A percentile compares a stretch with the other conserved stretches of the same genome.
Evolutionary conservation across 2,888 invertebrate genomes (phyloP).

Genomic region (Erebia palarica): DNA sequence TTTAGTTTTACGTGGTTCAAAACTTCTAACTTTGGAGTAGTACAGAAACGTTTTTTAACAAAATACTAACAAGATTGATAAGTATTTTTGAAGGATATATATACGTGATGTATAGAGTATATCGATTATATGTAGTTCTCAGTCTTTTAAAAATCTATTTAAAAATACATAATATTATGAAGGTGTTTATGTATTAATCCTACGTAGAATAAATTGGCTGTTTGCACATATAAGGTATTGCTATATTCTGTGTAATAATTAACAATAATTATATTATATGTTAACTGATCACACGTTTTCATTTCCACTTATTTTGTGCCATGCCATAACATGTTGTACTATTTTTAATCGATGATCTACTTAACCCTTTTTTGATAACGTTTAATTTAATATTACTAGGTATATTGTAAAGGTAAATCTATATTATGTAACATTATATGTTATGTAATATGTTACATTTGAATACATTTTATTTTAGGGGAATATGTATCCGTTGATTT

Average conservation of each 20-base stretch:
- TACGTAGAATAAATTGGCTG: not conserved
- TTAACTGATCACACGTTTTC: constrained; percentile 18
- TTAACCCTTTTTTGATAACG: constrained; percentile 24
- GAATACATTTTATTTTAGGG: not conserved
- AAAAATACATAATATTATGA: no score
- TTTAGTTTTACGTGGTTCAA: constrained; percentile 5
- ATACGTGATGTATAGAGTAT: no score
- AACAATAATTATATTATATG: not conserved
- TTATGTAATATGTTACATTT: not conserved
- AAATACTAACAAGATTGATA: not conserved
- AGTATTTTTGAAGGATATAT: no score
- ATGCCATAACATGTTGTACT: constrained; percentile 51
- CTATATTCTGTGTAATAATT: constrained; percentile 1
- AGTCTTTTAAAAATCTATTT: no score
- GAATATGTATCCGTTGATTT: not conserved
- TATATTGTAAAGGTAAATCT: constrained; percentile 22
- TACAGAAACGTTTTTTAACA: not conserved
- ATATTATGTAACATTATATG: constrained; percentile 3
- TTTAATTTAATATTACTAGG: constrained; percentile 3
- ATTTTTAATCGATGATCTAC: constrained; percentile 29
- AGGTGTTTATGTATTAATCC: not conserved
- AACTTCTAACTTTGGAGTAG: not conserved
- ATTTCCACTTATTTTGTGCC: constrained; percentile 55
- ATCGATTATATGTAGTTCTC: not conserved
- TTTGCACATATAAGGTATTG: not conserved